Conservation (phyloP, 2,888 invertebrate genomes). For the Biston stratarius region DNA sequence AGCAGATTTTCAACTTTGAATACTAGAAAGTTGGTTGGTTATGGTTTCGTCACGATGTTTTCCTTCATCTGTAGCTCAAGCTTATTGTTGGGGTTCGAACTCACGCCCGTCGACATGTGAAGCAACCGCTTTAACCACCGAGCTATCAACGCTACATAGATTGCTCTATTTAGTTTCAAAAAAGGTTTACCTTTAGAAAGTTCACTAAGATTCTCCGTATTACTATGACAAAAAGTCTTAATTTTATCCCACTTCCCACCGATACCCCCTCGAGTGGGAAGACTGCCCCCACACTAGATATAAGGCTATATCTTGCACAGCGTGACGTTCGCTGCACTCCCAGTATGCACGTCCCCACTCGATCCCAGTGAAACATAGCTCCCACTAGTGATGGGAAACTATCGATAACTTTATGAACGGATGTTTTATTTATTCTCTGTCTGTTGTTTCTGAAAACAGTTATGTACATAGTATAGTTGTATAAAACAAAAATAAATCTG, state of each 20-base stretch:
- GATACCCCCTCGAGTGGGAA: constrained; percentile 17
- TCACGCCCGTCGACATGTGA: no score
- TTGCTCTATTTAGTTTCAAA: background rate
- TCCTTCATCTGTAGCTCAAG: no score
- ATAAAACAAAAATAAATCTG: no score
- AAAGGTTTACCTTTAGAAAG: background rate
- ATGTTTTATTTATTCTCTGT: no score
- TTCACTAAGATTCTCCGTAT: background rate
- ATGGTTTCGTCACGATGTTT: no score
- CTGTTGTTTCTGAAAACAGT: no score
- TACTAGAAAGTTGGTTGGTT: no score
- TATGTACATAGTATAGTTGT: no score
- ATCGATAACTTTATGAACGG: constrained; percentile 48
- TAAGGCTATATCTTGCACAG: constrained; percentile 43
- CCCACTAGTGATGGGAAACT: constrained; percentile 49
- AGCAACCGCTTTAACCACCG: no score
- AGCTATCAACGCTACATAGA: no score
- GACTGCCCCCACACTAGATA: constrained; percentile 5
- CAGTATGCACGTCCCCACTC: constrained; percentile 76
- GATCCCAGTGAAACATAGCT: constrained; percentile 72
- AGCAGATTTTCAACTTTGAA: no score
- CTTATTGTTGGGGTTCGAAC: no score
- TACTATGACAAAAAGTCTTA: background rate
- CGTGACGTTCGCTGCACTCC: constrained; percentile 56
- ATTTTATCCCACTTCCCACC: background rate